Percentiles rank a stretch among this genome's conserved stretches.
Evolutionary conservation across 92 coral and sea anemone species (phyloP).

Genomic region (Scolanthus callimorphus): DNA sequence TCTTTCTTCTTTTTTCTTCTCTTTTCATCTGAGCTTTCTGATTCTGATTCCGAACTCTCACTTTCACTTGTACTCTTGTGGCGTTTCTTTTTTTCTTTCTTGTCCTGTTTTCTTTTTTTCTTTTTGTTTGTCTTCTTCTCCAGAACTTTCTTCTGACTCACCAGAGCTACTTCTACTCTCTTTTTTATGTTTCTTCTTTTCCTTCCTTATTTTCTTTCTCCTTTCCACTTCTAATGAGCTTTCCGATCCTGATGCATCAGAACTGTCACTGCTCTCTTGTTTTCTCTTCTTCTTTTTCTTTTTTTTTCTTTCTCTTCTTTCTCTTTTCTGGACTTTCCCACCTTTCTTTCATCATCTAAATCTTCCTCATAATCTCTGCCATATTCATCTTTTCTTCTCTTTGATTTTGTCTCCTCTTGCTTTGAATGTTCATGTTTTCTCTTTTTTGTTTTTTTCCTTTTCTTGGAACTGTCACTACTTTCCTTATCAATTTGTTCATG

Average conservation of each 20-base stretch:
- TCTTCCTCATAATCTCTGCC: not conserved
- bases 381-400: not conserved
- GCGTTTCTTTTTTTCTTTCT: slow-evolving; percentile 1
- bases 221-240: not conserved
- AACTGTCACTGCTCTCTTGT: not conserved
- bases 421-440: not conserved
- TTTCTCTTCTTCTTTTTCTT: not conserved
- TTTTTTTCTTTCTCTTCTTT: slow-evolving; percentile 5
- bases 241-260: not conserved
- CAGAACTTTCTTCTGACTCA: no score
- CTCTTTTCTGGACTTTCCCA: slow-evolving; percentile 1
- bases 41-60: not conserved
- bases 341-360: not conserved
- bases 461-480: not conserved
- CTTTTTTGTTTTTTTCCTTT: slow-evolving; percentile 5
- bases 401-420: not conserved
- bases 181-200: slow-evolving; percentile 7
- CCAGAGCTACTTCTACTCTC: slow-evolving; percentile 1
- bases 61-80: not conserved
- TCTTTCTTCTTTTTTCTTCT: not conserved
- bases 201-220: slow-evolving; percentile 3
- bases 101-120: slow-evolving; percentile 7
- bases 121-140: not conserved
- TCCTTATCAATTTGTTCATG: no score
- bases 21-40: not conserved